Conservation (phyloP, 2,888 invertebrate species). For the Agriotes lineatus region DNA sequence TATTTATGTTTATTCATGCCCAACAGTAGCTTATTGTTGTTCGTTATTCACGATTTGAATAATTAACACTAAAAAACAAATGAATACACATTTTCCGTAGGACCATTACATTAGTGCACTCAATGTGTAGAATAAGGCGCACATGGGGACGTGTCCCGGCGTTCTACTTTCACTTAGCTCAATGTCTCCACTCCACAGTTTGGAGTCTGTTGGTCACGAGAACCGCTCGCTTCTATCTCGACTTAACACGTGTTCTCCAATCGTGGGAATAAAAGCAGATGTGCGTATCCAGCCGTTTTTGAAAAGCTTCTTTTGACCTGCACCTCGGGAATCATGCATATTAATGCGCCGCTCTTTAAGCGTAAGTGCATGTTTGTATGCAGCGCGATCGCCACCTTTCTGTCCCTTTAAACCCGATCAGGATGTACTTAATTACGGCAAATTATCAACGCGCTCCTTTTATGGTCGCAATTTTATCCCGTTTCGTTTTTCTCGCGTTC, state of each 20-base stretch:
- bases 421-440: slow-evolving; percentile 19
- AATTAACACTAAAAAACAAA: too few species aligned
- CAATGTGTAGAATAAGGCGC: neutral
- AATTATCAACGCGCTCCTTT: slow-evolving; percentile 1
- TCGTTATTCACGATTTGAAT: too few species aligned
- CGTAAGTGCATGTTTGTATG: slow-evolving; percentile 20
- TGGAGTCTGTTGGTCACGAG: slow-evolving; percentile 48
- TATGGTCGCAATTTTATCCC: neutral
- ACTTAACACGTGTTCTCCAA: slow-evolving; percentile 62
- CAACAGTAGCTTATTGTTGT: too few species aligned
- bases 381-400: slow-evolving; percentile 22
- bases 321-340: slow-evolving; percentile 41
- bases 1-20: too few species aligned
- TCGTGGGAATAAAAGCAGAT: slow-evolving; percentile 65
- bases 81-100: too few species aligned
- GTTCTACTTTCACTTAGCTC: neutral
- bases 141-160: neutral
- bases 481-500: too few species aligned
- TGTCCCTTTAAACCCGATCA: slow-evolving; percentile 25
- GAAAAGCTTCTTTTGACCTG: slow-evolving; percentile 48
- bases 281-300: slow-evolving; percentile 55
- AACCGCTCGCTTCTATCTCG: slow-evolving; percentile 54
- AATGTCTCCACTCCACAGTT: slow-evolving; percentile 5
- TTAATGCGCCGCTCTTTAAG: slow-evolving; percentile 25
- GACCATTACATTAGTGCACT: too few species aligned